Conservation (phyloP, 1,140 invertebrate species). For the Geopemphigus sp. region DNA sequence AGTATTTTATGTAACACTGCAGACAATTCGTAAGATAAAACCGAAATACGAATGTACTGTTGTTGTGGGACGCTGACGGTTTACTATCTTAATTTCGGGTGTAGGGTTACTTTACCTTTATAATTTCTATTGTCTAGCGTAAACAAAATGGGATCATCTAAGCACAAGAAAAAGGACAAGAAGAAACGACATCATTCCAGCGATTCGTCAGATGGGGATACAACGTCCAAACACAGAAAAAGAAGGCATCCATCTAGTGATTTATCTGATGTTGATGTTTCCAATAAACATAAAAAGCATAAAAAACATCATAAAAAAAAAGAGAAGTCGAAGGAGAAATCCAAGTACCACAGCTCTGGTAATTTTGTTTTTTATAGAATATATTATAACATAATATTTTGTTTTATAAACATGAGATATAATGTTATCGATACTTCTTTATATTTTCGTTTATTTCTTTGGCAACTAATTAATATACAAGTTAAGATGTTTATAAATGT, state of each 20-base stretch:
- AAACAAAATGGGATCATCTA: conserved; percentile 25
- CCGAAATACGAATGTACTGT: too few relatives aligned
- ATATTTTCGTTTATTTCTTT: too few relatives aligned
- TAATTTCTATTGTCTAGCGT: background rate
- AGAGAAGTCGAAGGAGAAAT: conserved; percentile 32
- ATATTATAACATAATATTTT: too few relatives aligned
- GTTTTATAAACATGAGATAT: too few relatives aligned
- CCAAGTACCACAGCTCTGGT: conserved; percentile 34
- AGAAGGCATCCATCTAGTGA: conserved; percentile 42
- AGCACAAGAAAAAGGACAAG: conserved; percentile 40
- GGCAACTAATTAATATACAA: too few relatives aligned
- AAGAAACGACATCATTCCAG: conserved; percentile 42
- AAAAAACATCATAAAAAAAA: conserved; percentile 42
- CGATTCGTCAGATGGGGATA: conserved; percentile 18
- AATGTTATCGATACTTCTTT: too few relatives aligned
- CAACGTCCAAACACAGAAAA: conserved; percentile 25
- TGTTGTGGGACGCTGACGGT: too few relatives aligned
- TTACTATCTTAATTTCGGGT: too few relatives aligned
- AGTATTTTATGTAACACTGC: too few relatives aligned
- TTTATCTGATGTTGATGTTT: conserved; percentile 6
- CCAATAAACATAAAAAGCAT: conserved; percentile 38
- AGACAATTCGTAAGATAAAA: too few relatives aligned
- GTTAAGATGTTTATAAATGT: too few relatives aligned
- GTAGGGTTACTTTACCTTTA: too few relatives aligned
- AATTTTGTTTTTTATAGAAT: background rate